Percentiles rank a stretch among this genome's conserved stretches.
Conservation (phyloP, 1,140 invertebrate genomes). For the Druon quercuslanigerum region DNA sequence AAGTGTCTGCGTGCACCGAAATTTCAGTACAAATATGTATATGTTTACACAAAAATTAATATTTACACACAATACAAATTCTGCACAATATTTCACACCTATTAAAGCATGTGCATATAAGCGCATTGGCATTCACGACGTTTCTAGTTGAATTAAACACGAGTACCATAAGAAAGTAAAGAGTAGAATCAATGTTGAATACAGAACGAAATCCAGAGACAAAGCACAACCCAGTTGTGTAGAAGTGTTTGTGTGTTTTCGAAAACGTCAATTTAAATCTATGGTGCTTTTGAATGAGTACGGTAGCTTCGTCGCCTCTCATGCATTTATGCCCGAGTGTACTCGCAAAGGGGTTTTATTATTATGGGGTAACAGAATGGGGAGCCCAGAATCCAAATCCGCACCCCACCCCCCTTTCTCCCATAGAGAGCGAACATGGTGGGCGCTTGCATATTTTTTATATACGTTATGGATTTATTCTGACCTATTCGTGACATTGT, state of each 20-base stretch:
- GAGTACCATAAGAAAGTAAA: conserved; percentile 36
- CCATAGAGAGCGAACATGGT: background rate
- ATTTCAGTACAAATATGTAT: too few species aligned
- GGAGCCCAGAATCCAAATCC: conserved; percentile 1
- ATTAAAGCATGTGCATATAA: too few species aligned
- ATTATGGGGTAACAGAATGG: conserved; percentile 16
- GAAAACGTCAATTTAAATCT: conserved; percentile 65
- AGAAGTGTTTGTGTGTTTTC: conserved; percentile 52
- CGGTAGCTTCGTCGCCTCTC: conserved; percentile 32
- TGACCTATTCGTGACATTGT: background rate
- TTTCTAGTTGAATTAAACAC: conserved; percentile 33
- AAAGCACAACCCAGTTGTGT: conserved; percentile 42
- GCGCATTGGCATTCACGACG: background rate
- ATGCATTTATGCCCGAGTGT: conserved; percentile 6
- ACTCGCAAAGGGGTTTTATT: conserved; percentile 18
- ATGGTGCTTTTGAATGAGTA: conserved; percentile 43
- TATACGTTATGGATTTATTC: background rate
- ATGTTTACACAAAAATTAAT: too few species aligned
- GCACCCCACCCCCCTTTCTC: background rate
- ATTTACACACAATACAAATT: too few species aligned
- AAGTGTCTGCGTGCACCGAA: too few species aligned
- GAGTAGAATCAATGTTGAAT: conserved; percentile 58
- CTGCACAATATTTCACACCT: too few species aligned
- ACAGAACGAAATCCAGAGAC: conserved; percentile 41
- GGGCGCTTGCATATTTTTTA: background rate